Evolutionary conservation across 2,888 invertebrate genomes (phyloP), one percentile per base, ranked within the genome.

Genomic region (Pammene fasciana): DNA sequence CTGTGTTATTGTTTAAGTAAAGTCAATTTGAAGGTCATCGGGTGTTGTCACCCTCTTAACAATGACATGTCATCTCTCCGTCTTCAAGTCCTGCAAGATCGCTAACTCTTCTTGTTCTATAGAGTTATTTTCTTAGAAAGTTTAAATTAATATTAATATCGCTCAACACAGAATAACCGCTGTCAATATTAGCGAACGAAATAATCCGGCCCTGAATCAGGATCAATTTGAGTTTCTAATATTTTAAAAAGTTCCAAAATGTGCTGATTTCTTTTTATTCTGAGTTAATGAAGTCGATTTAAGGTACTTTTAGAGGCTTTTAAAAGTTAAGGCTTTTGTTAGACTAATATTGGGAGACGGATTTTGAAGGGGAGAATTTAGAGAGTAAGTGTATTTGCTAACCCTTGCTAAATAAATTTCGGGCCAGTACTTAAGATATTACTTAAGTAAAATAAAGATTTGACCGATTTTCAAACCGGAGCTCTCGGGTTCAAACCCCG

Each of bases 201-300:
- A 48, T 50, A 62, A 68, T 56, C 56, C 48, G 26, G 2, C 67
- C 67, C 67, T 62, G 43, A 62, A 56, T 62, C 46, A 10, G 38
- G 62, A 68, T 68, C 57, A 68, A 68, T 64, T 68, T 52, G 64
- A 68, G 57, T 64, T 64, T 57, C 50, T 64, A 48, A 68, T 68
- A 68, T 68, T 68, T 68, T 48, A 50, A 68, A 64, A 68, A 68
- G 68, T 68, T 68, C 46, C 48, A 18, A 61, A 68, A 50, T 64
- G 36, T 57, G 68, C 64, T 68, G 68, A 68, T 64, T 68, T 64
- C 50, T 64, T 56, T 57, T 45, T 57, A 45, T 38, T 43, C 64
- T 41, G 7, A n/a, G 38, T 26, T 66, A 61, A 61, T 66, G 57
- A 66, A 57, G 38, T 66, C 26, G 50, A 50, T 59, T 66, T 50